Evolutionary conservation across 2,888 invertebrate species (phyloP).

Genomic region (Rotaria macrura): DNA sequence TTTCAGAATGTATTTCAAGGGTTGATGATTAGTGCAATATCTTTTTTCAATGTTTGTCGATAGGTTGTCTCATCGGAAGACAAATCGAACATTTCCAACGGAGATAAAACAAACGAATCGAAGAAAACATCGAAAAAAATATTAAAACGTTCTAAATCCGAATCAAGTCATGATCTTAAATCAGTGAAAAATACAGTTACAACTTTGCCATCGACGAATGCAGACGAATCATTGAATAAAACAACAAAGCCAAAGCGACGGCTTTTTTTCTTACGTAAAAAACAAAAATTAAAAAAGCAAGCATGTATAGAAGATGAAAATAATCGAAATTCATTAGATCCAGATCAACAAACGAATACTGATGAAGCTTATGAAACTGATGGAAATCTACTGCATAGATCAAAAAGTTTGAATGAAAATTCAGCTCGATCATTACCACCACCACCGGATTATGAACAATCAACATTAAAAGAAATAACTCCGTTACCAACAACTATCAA

Average conservation of each 20-base stretch:
- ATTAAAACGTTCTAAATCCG: conserved; percentile 3
- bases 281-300: background rate
- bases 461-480: background rate
- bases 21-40: too few species aligned
- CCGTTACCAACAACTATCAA: background rate
- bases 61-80: background rate
- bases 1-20: too few species aligned
- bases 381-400: background rate
- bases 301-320: background rate
- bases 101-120: background rate
- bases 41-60: background rate
- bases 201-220: background rate
- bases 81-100: too few species aligned
- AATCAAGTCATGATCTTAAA: background rate
- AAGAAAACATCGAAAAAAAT: background rate
- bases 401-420: background rate
- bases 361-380: background rate
- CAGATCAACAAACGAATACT: background rate
- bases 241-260: background rate
- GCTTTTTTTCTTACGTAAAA: background rate
- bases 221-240: background rate
- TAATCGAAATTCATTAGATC: background rate
- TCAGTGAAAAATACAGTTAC: background rate
- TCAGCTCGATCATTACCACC: background rate
- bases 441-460: background rate